Base-by-base conservation (phyloP, 1,140 invertebrate genomes). In the Halyomorpha halys region DNA sequence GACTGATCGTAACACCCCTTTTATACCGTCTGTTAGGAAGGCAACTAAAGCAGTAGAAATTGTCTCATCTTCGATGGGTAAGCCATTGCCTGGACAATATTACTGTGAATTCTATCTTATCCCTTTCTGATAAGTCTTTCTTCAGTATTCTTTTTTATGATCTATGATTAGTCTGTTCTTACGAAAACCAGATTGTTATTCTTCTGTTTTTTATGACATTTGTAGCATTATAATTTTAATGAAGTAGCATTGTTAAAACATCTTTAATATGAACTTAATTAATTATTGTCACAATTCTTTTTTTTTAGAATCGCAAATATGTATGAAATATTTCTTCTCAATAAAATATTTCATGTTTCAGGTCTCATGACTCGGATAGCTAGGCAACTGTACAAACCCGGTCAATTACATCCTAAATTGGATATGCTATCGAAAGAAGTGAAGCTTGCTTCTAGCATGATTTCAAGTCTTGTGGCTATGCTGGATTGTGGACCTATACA, bases 401-500 rank as follows among this genome's bases (percentile, higher is more conserved):
- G 74, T 76, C 80, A 69, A 27, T 72, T 87, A 3, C 82, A 86
- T 68, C 83, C 86, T 0, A 83, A 85, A 53, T 75, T 89, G 69
- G 86, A 80, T 65, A 84, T 85, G 3, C 76, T 90, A 16, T 80
- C 81, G 63, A 86, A 82, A 44, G 86, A 87, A 70, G 81, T 88
- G 14, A 85, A 84, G 71, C 59, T 69, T 9, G 70, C 70, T 27
- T 63, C 65, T 14, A 68, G 66, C 67, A 72, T 82, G 25, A 74
- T 79, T 62, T 75, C 78, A 15, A 76, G 78, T 4, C 74, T 88
- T 34, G 83, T 85, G 14, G 81, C 85, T 6, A 76, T 89, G 51
- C 81, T 93, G 0, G 89, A 92, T 70, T 93, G 90, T 73, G 84
- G 85, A 67, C 81, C 80, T 53, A 79, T 91, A 54, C 85, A 92